Conservation (phyloP, 2,113 vertebrate genomes). For the Sapayoa aenigma region DNA sequence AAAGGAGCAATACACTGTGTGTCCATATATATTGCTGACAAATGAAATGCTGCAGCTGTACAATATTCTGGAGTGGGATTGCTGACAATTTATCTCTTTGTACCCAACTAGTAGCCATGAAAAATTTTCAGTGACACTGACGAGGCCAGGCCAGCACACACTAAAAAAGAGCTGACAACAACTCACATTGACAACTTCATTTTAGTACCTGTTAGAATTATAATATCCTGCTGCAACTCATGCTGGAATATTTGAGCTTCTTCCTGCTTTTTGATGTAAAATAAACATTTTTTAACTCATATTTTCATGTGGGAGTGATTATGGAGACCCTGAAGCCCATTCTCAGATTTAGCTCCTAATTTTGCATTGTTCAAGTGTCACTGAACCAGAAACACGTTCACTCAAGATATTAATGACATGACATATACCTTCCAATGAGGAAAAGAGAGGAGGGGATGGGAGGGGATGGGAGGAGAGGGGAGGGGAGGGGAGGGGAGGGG, state of each 20-base stretch:
- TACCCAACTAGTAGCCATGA: not conserved
- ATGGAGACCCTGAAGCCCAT: not conserved
- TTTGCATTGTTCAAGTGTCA: not conserved
- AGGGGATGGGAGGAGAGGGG: not conserved
- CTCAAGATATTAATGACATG: not conserved
- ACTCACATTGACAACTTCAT: not conserved
- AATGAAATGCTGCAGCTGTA: not conserved
- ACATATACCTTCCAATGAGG: not conserved
- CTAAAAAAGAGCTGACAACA: not conserved
- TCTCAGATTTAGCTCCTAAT: not conserved
- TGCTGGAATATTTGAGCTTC: not conserved
- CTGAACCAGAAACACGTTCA: not conserved
- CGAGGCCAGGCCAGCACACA: not conserved
- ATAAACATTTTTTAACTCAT: not conserved
- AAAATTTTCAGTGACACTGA: not conserved
- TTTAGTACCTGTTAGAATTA: not conserved
- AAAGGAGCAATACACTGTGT: not conserved
- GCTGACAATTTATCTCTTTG: not conserved
- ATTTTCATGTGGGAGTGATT: not conserved
- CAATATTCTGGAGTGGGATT: not conserved
- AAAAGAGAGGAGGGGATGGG: not conserved
- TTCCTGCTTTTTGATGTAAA: not conserved
- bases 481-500: not conserved
- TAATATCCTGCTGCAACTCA: not conserved
- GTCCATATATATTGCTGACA: not conserved